phyloP scores from a whole-genome alignment of 2,797 vertebrate species.

The Alexandromys oeconomus region DNA sequence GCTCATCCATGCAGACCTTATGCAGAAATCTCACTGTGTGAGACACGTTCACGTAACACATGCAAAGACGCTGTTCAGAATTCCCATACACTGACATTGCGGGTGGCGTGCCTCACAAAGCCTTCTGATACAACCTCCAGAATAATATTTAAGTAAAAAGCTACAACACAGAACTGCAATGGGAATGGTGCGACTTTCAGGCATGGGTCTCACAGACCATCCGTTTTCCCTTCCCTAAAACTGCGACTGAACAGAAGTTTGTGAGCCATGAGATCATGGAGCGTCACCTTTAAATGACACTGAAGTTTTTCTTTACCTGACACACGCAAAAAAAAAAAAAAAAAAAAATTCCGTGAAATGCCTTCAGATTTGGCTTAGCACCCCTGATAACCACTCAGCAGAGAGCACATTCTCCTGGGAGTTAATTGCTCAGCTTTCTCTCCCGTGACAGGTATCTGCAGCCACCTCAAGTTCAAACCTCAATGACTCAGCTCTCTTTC shows the following conservation, averaged over 20 bases:
- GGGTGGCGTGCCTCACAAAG: not conserved
- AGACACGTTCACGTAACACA: not conserved
- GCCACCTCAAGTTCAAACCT: slow-evolving; percentile 37
- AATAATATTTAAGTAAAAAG: not conserved
- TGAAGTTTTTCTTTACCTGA: not conserved
- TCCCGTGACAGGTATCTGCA: slow-evolving; percentile 54
- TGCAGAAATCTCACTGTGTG: not conserved
- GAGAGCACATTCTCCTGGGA: not conserved
- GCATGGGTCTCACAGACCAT: not conserved
- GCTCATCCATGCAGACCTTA: no score
- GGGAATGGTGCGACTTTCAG: not conserved
- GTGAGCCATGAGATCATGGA: not conserved
- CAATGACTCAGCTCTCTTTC: slow-evolving; percentile 68
- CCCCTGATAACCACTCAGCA: not conserved
- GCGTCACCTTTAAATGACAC: not conserved
- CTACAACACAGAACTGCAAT: not conserved
- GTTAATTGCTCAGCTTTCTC: not conserved
- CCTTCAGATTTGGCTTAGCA: not conserved
- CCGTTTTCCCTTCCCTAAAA: not conserved
- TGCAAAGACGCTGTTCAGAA: not conserved
- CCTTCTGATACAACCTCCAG: not conserved
- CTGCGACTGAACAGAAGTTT: not conserved
- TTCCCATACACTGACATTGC: not conserved
- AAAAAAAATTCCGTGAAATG: not conserved
- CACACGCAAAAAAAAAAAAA: no score